A percentile compares a stretch with the other conserved stretches of the same genome.
These are phyloP conservation scores for Campylomormyrus tamandua DNA, from an alignment of 2,113 vertebrate species.

Conservation along the genomic window DNA sequence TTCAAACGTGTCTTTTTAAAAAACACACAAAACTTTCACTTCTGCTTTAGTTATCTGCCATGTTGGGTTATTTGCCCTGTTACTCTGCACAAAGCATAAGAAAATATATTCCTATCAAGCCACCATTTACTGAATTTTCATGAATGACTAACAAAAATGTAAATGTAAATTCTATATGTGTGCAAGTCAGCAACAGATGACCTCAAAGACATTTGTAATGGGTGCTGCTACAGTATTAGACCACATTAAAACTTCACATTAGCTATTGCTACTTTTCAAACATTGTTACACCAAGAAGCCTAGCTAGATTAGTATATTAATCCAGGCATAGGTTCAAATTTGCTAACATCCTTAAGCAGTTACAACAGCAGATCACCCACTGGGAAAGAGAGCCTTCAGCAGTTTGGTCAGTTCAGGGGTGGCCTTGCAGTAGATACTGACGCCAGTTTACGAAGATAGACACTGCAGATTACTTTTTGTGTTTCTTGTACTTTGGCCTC, in stretches of 20 bases:
- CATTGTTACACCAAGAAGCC: background rate
- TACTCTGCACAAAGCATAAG: background rate
- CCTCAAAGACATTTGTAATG: background rate
- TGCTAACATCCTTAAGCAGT: background rate
- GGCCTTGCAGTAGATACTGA: background rate
- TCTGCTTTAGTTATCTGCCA: background rate
- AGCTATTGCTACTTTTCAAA: background rate
- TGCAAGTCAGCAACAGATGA: background rate
- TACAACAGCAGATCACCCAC: background rate
- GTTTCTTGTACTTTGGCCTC: background rate
- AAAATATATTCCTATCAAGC: background rate
- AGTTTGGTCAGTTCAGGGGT: background rate
- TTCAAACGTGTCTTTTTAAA: background rate
- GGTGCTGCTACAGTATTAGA: background rate
- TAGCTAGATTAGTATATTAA: background rate
- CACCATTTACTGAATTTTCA: background rate
- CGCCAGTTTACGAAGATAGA: background rate
- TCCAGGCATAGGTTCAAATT: background rate
- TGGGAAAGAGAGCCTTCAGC: background rate
- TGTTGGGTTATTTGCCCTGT: background rate
- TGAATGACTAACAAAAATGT: background rate
- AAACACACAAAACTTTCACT: background rate
- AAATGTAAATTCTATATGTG: background rate
- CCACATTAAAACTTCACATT: background rate
- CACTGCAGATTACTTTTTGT: background rate